phyloP scores from a whole-genome alignment of 2,797 vertebrate species.

The Microctenopoma steveboyesi region DNA sequence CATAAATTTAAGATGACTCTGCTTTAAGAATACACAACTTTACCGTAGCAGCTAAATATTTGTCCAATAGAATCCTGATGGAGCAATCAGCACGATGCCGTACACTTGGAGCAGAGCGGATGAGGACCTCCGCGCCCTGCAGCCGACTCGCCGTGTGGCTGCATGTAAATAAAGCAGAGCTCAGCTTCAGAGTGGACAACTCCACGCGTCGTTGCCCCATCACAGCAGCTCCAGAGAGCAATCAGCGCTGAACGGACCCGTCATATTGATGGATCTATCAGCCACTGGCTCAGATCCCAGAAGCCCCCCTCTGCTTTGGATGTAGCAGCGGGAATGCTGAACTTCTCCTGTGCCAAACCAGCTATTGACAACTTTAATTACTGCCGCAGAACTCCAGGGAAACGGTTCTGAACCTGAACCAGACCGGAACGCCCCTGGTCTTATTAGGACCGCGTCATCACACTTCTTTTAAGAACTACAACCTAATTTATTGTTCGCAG shows the following conservation, averaged over 20 bases:
- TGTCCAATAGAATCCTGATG: neutral
- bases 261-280: slow-evolving; percentile 75
- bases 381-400: slow-evolving; percentile 20
- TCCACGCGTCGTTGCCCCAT: slow-evolving; percentile 35
- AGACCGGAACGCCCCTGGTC: slow-evolving; percentile 3
- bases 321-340: slow-evolving; percentile 54
- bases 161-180: slow-evolving; percentile 53
- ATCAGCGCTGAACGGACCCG: slow-evolving; percentile 54
- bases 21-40: no score
- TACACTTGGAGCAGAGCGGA: neutral
- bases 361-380: slow-evolving; percentile 71
- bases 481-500: no score
- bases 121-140: neutral
- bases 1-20: no score
- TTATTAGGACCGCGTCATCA: neutral
- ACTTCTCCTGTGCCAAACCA: slow-evolving; percentile 46
- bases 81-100: neutral
- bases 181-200: slow-evolving; percentile 39
- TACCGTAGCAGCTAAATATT: neutral
- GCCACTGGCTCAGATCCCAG: slow-evolving; percentile 65
- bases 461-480: no score
- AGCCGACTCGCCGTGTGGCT: neutral
- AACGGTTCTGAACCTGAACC: slow-evolving; percentile 9
- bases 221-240: slow-evolving; percentile 60
- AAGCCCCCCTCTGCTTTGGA: slow-evolving; percentile 60